A percentile compares a stretch with the other conserved stretches of the same genome.
Evolutionary conservation across 2,888 invertebrate species (phyloP).

Genomic region (Harmothoe impar): DNA sequence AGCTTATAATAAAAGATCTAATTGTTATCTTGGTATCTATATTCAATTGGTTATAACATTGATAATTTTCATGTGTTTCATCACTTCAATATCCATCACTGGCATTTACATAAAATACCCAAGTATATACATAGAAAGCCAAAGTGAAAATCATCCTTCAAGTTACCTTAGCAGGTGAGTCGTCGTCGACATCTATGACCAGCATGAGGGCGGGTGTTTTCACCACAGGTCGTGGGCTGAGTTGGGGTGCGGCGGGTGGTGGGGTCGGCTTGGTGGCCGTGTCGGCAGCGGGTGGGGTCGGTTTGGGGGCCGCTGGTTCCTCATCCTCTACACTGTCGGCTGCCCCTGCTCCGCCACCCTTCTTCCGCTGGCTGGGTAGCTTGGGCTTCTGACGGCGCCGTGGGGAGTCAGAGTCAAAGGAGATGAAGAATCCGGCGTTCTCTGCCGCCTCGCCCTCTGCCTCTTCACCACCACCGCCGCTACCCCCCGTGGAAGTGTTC

Average conservation of each 20-base stretch:
- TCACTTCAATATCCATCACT: too few species aligned
- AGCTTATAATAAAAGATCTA: too few species aligned
- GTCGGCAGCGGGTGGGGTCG: not conserved
- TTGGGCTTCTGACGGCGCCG: conserved; percentile 90
- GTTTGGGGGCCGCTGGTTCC: not conserved
- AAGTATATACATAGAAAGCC: too few species aligned
- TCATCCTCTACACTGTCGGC: conserved; percentile 14
- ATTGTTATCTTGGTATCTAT: too few species aligned
- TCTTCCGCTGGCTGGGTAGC: conserved; percentile 69
- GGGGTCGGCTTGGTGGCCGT: not conserved
- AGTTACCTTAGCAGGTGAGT: not conserved
- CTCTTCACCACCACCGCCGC: too few species aligned
- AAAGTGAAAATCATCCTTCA: too few species aligned
- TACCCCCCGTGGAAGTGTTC: not conserved
- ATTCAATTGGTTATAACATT: too few species aligned
- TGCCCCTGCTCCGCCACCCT: conserved; percentile 51
- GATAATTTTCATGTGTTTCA: too few species aligned
- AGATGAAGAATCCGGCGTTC: conserved; percentile 90
- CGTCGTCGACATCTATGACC: conserved; percentile 88
- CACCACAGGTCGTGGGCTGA: conserved; percentile 57
- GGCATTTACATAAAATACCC: too few species aligned
- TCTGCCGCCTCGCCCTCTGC: conserved; percentile 53
- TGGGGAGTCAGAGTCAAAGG: conserved; percentile 91
- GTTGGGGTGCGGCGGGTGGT: not conserved
- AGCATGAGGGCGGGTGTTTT: conserved; percentile 80